A percentile compares a stretch with the other conserved stretches of the same genome.
phyloP scores from a whole-genome alignment of 2,797 vertebrate genomes.

The Gallinago solitaria region DNA sequence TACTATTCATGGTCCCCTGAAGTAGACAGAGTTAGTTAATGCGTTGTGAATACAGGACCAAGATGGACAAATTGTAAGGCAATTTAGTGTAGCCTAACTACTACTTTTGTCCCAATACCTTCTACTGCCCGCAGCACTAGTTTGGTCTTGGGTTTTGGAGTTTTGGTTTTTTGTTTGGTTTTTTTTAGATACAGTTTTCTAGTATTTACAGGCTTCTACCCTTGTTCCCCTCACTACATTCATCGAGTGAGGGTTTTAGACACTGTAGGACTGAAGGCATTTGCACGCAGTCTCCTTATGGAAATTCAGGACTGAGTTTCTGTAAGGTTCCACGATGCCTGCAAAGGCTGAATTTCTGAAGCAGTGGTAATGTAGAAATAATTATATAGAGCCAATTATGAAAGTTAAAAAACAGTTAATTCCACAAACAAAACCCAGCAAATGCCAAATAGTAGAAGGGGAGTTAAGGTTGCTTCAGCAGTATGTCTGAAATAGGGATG shows the following conservation, averaged over 20 bases:
- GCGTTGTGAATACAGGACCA: not conserved
- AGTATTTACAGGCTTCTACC: not conserved
- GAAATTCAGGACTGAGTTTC: not conserved
- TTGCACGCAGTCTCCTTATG: not conserved
- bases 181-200: not conserved
- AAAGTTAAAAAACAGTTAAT: not conserved
- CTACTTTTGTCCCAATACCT: not conserved
- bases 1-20: not conserved
- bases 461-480: not conserved
- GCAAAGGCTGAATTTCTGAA: not conserved
- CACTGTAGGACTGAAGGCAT: not conserved
- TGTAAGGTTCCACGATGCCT: not conserved
- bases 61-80: not conserved
- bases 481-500: not conserved
- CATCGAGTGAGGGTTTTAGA: not conserved
- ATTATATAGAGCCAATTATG: not conserved
- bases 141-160: not conserved
- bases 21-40: not conserved
- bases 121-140: not conserved
- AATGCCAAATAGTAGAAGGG: not conserved
- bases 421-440: not conserved
- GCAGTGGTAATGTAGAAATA: not conserved
- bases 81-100: not conserved
- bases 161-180: not conserved
- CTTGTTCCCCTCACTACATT: not conserved